A percentile compares a stretch with the other conserved stretches of the same genome.
These are phyloP conservation scores for Cynopterus brachyotis DNA, from an alignment of 2,113 vertebrate genomes.

Conservation along the genomic window DNA sequence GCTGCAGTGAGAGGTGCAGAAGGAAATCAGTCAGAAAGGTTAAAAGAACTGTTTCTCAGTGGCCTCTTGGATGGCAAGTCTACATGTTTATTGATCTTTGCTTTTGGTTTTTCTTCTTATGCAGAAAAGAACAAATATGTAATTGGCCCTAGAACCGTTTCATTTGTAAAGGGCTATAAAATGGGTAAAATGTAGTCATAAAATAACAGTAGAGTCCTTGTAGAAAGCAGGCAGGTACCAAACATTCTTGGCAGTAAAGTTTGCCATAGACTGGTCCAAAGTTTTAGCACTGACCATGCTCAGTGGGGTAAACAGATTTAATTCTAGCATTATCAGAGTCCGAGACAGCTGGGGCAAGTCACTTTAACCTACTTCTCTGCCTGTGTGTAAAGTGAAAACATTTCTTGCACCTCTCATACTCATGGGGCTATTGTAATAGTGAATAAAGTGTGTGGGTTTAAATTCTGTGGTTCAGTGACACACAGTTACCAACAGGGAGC, in stretches of 20 bases:
- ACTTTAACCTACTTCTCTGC: not conserved
- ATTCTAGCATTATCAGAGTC: not conserved
- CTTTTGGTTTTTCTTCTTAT: not conserved
- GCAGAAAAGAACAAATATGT: not conserved
- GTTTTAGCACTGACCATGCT: not conserved
- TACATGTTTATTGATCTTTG: not conserved
- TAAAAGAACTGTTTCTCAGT: not conserved
- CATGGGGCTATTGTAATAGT: accelerated
- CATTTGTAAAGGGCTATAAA: constrained; percentile 8
- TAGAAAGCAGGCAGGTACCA: not conserved
- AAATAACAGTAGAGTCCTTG: not conserved
- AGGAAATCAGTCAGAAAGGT: not conserved
- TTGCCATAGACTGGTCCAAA: not conserved
- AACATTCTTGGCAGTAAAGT: not conserved
- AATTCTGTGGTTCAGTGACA: not conserved
- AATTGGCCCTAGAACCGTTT: not conserved
- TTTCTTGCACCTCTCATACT: not conserved
- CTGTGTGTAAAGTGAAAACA: not conserved
- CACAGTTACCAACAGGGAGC: not conserved
- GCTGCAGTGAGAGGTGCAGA: not conserved
- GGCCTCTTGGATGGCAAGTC: not conserved
- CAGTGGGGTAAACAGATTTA: not conserved
- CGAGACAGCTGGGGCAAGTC: not conserved
- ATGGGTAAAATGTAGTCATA: not conserved
- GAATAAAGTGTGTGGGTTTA: not conserved